phyloP scores from a whole-genome alignment of 2,113 vertebrate genomes.

The Shinisaurus crocodilurus region DNA sequence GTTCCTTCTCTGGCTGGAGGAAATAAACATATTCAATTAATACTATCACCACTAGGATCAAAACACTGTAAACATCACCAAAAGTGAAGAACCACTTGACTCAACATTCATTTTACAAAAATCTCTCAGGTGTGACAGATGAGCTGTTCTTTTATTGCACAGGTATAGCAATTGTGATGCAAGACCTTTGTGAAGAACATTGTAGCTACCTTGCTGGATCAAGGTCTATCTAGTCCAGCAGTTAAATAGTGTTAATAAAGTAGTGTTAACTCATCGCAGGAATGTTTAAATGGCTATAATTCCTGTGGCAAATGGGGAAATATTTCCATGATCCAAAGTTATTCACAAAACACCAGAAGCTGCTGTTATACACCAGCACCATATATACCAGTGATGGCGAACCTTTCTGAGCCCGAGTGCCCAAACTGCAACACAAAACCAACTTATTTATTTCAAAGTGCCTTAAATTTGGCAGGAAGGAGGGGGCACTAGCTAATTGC shows the following conservation, averaged over 20 bases:
- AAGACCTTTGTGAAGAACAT: neutral
- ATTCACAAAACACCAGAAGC: neutral
- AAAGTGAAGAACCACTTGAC: neutral
- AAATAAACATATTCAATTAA: neutral
- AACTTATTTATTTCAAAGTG: too few relatives aligned
- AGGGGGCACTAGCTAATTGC: too few relatives aligned
- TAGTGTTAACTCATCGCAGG: neutral
- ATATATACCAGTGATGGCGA: too few relatives aligned
- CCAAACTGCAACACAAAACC: too few relatives aligned
- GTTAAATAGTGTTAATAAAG: neutral
- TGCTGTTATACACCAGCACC: neutral
- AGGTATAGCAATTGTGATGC: too few relatives aligned
- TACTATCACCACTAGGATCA: neutral
- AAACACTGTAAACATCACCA: neutral
- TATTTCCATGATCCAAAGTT: neutral
- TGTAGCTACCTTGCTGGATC: neutral
- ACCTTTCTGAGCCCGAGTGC: too few relatives aligned
- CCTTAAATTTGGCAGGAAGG: too few relatives aligned
- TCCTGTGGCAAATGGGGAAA: neutral
- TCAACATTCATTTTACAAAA: neutral
- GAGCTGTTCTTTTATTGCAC: neutral
- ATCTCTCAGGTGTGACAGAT: neutral
- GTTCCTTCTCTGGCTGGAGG: neutral
- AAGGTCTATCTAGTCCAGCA: neutral
- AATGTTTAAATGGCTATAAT: neutral